phyloP scores from a whole-genome alignment of 2,888 invertebrate genomes.

The Masnerella sp. region DNA sequence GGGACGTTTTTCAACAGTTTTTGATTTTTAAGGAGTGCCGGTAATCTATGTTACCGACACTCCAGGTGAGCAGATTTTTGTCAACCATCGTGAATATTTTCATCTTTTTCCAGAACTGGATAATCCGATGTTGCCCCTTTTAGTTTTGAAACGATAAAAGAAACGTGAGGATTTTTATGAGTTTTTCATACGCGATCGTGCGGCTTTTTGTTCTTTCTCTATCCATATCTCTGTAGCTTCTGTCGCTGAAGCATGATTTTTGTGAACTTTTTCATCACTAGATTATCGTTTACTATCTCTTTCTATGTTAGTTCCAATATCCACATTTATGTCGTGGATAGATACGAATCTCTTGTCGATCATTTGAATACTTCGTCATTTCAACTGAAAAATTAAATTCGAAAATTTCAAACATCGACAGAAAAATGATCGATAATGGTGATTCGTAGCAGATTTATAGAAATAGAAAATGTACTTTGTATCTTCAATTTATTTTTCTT shows the following conservation, averaged over 20 bases:
- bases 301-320: conserved; percentile 12
- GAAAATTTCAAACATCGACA: no score
- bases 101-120: conserved; percentile 63
- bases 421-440: conserved; percentile 6
- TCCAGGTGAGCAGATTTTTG: no score
- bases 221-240: conserved; percentile 40
- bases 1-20: background rate
- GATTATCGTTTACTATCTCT: no score
- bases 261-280: conserved; percentile 22
- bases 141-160: conserved; percentile 63
- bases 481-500: background rate
- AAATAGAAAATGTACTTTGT: background rate
- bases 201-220: conserved; percentile 40
- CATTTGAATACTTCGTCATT: background rate
- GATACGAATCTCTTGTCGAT: conserved; percentile 9
- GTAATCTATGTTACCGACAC: no score
- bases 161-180: conserved; percentile 64
- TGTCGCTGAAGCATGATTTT: conserved; percentile 53
- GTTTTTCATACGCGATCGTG: conserved; percentile 43
- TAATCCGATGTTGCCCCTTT: conserved; percentile 59
- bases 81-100: conserved; percentile 8
- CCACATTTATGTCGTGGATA: conserved; percentile 48
- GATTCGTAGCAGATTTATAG: background rate
- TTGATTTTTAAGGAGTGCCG: conserved; percentile 14
- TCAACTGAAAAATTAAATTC: no score